Conservation (phyloP, 2,888 invertebrate species). For the Acanthococcus lagerstroemiae region DNA sequence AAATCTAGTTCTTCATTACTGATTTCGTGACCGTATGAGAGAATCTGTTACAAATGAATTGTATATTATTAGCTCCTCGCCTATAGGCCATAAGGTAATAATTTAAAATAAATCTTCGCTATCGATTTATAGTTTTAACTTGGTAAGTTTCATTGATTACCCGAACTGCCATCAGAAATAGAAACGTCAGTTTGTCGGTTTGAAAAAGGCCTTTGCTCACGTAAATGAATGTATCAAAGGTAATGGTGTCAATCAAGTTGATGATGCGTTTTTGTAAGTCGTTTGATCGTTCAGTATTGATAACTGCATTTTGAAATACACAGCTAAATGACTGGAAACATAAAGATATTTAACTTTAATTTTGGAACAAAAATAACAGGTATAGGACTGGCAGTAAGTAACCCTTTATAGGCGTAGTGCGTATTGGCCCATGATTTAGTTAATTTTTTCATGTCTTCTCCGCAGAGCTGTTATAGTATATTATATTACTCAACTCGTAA, state of each 20-base stretch:
- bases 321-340: constrained; percentile 72
- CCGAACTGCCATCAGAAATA: constrained; percentile 75
- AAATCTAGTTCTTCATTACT: constrained; percentile 72
- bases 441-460: too few species aligned
- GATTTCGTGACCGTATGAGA: constrained; percentile 56
- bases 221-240: constrained; percentile 75
- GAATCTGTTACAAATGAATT: constrained; percentile 45
- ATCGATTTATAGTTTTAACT: too few species aligned
- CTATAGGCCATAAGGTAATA: too few species aligned
- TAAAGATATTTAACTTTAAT: constrained; percentile 4
- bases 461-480: too few species aligned
- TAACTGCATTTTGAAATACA: constrained; percentile 78
- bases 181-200: constrained; percentile 79
- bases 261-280: constrained; percentile 60
- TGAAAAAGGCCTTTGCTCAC: constrained; percentile 86
- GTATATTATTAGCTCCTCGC: too few species aligned
- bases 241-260: constrained; percentile 76
- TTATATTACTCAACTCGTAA: too few species aligned
- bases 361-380: not conserved
- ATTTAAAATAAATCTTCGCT: too few species aligned
- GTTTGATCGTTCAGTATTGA: constrained; percentile 55
- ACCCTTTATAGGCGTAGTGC: too few species aligned
- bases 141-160: too few species aligned
- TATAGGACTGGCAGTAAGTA: not conserved
- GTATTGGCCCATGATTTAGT: too few species aligned